Conservation (phyloP, 2,113 vertebrate species). For the Hylia prasina region DNA sequence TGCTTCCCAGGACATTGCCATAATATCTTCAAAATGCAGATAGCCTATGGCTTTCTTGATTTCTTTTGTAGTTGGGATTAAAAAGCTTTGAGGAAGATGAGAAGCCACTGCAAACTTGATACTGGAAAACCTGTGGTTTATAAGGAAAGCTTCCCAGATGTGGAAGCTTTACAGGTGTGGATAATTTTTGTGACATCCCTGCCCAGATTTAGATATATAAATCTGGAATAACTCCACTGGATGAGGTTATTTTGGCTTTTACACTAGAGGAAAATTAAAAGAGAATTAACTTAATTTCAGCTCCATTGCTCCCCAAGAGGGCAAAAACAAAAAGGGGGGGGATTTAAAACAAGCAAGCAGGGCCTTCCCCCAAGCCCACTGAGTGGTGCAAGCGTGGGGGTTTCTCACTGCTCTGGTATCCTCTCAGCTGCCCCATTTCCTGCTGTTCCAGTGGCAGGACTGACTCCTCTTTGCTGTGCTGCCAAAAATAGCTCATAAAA, state of each 20-base stretch:
- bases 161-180: background rate
- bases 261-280: background rate
- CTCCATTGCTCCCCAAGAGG: background rate
- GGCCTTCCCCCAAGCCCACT: background rate
- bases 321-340: accelerated
- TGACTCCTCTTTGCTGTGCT: background rate
- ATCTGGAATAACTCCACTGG: background rate
- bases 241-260: background rate
- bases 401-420: background rate
- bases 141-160: background rate
- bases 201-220: background rate
- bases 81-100: constrained; percentile 12
- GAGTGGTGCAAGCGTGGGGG: accelerated
- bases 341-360: background rate
- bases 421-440: background rate
- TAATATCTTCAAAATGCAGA: background rate
- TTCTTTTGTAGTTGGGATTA: background rate
- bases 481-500: background rate
- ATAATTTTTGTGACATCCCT: background rate
- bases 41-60: background rate
- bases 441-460: background rate
- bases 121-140: background rate
- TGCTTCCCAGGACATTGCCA: background rate
- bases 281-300: background rate
- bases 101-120: background rate